Percentiles rank a stretch among this genome's conserved stretches.
These are phyloP conservation scores for Charanyca ferruginea DNA, from an alignment of 2,888 invertebrate genomes.

Conservation along the genomic window DNA sequence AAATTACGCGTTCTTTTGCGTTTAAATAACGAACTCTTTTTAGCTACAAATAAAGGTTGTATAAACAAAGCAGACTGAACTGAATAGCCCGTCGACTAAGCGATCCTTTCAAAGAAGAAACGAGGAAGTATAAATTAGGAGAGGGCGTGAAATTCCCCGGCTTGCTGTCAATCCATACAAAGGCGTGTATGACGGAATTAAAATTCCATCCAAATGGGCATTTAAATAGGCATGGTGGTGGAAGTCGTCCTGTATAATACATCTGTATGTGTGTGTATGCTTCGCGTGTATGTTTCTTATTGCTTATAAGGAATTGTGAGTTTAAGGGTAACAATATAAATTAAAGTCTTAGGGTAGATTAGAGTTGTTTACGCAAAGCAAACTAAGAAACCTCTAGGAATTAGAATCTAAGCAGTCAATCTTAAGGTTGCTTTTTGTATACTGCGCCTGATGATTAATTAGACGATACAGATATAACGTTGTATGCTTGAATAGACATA, in stretches of 20 bases:
- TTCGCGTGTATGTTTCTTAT: conserved; percentile 31
- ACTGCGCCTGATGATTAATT: background rate
- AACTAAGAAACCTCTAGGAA: conserved; percentile 34
- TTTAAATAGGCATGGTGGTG: conserved; percentile 43
- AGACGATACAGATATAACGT: background rate
- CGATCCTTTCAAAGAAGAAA: conserved; percentile 65
- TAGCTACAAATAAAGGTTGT: conserved; percentile 43
- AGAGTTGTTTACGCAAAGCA: conserved; percentile 29
- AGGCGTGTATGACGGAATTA: conserved; percentile 79
- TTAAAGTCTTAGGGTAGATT: conserved; percentile 55
- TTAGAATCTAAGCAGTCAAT: conserved; percentile 26
- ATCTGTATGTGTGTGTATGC: conserved; percentile 3
- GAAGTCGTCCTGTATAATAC: conserved; percentile 7
- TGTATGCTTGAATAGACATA: background rate
- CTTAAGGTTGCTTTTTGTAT: background rate
- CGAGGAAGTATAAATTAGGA: conserved; percentile 86
- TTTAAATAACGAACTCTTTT: conserved; percentile 23
- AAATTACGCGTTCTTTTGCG: background rate
- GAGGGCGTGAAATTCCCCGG: conserved; percentile 85
- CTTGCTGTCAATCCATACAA: conserved; percentile 78
- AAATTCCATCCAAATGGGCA: conserved; percentile 75
- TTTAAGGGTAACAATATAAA: conserved; percentile 42
- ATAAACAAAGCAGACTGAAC: conserved; percentile 59
- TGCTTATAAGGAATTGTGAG: conserved; percentile 17
- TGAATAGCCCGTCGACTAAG: conserved; percentile 55